Conservation (phyloP, 2,888 invertebrate genomes). For the Harpagoxenus sublaevis region DNA sequence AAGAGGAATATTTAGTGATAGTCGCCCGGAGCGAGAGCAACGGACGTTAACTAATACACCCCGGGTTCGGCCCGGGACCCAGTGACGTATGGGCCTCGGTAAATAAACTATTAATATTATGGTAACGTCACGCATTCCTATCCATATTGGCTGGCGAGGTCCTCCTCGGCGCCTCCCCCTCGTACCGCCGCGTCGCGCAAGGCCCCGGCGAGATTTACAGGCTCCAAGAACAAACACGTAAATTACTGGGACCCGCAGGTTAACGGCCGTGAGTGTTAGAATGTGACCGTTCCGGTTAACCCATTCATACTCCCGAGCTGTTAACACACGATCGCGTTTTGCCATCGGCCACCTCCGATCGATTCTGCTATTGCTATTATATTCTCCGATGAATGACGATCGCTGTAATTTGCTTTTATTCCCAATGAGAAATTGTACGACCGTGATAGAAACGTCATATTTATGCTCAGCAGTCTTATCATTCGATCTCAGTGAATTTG, state of each 20-base stretch:
- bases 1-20: slow-evolving; percentile 84
- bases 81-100: slow-evolving; percentile 85
- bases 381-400: not conserved
- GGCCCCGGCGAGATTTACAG: slow-evolving; percentile 81
- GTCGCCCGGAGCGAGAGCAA: slow-evolving; percentile 82
- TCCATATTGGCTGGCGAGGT: slow-evolving; percentile 85
- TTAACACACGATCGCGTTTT: not conserved
- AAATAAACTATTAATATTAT: slow-evolving; percentile 86
- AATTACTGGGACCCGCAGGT: slow-evolving; percentile 83
- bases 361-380: not conserved
- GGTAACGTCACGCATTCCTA: slow-evolving; percentile 86
- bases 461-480: not conserved
- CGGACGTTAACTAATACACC: slow-evolving; percentile 79
- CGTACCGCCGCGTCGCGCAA: slow-evolving; percentile 30
- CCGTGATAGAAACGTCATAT: not conserved
- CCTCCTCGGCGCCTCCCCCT: slow-evolving; percentile 78
- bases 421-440: not conserved
- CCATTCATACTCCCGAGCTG: slow-evolving; percentile 51
- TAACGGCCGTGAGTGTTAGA: slow-evolving; percentile 79
- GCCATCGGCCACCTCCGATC: not conserved
- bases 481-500: not conserved
- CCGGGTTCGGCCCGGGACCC: slow-evolving; percentile 68
- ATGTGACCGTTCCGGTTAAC: slow-evolving; percentile 71
- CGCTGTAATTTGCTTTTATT: not conserved
- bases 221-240: slow-evolving; percentile 86